Percentiles rank a stretch among this genome's conserved stretches.
phyloP scores from a whole-genome alignment of 2,888 invertebrate genomes.

The Cosmia trapezina region DNA sequence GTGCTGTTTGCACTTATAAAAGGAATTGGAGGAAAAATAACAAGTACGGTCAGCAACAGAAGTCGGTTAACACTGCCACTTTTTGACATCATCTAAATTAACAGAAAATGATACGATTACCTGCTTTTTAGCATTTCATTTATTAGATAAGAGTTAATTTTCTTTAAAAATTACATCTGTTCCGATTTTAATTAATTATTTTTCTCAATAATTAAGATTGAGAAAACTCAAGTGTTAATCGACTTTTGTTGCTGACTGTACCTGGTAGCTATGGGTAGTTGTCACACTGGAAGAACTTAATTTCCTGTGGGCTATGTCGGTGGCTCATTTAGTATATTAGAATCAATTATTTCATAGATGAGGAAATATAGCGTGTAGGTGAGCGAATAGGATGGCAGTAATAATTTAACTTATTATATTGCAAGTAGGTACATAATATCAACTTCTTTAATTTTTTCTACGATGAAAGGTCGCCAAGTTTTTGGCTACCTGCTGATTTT shows the following conservation, averaged over 20 bases:
- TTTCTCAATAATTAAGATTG: too few species aligned
- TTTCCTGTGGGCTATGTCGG: background rate
- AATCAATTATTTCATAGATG: background rate
- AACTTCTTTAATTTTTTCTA: background rate
- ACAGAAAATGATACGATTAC: too few species aligned
- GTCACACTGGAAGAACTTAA: background rate
- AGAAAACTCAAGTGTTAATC: too few species aligned
- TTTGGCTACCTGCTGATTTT: background rate
- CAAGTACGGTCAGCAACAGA: too few species aligned
- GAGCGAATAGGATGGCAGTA: background rate
- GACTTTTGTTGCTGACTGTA: too few species aligned
- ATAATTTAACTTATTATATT: background rate
- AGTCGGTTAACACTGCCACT: too few species aligned
- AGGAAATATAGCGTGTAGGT: background rate
- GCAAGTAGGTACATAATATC: background rate
- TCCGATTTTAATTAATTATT: too few species aligned
- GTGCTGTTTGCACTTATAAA: constrained; percentile 38
- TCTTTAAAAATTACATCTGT: too few species aligned
- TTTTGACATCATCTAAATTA: too few species aligned
- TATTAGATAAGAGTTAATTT: too few species aligned
- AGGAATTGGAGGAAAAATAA: constrained; percentile 13
- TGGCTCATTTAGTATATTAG: background rate
- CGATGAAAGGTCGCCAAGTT: background rate
- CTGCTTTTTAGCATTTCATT: too few species aligned
- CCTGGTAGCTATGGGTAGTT: background rate